Evolutionary conservation across 2,888 invertebrate species (phyloP).

Genomic region (Sclerodermus sp.): DNA sequence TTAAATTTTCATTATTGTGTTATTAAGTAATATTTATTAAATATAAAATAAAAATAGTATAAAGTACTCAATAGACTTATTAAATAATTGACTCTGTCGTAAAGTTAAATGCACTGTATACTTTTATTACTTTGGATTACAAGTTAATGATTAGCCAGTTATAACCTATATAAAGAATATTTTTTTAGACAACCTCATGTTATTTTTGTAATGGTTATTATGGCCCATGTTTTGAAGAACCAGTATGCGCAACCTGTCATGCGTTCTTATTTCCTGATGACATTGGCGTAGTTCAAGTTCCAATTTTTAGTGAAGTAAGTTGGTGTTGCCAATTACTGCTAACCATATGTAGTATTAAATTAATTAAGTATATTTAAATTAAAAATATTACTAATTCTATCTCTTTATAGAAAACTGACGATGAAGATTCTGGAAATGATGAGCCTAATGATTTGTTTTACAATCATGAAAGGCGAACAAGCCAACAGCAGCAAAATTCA

Average conservation of each 20-base stretch:
- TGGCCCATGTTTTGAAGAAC: conserved; percentile 87
- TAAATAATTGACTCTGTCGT: too few species aligned
- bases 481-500: conserved; percentile 45
- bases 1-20: background rate
- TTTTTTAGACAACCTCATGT: conserved; percentile 68
- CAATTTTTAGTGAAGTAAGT: conserved; percentile 55
- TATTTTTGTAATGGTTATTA: conserved; percentile 90
- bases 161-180: background rate
- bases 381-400: conserved; percentile 1
- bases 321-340: background rate
- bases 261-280: conserved; percentile 88
- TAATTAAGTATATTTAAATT: conserved; percentile 1
- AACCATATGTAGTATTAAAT: background rate
- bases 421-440: conserved; percentile 93
- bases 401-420: conserved; percentile 70
- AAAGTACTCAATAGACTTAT: too few species aligned
- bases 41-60: too few species aligned
- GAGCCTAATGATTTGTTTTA: conserved; percentile 78
- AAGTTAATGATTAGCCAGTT: background rate
- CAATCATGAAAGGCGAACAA: conserved; percentile 60
- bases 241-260: conserved; percentile 89
- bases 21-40: background rate
- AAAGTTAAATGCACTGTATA: too few species aligned
- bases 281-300: conserved; percentile 60
- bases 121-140: too few species aligned